These are phyloP conservation scores for Daphoenositta chrysoptera DNA, from an alignment of 2,113 vertebrate species.

Conservation along the genomic window DNA sequence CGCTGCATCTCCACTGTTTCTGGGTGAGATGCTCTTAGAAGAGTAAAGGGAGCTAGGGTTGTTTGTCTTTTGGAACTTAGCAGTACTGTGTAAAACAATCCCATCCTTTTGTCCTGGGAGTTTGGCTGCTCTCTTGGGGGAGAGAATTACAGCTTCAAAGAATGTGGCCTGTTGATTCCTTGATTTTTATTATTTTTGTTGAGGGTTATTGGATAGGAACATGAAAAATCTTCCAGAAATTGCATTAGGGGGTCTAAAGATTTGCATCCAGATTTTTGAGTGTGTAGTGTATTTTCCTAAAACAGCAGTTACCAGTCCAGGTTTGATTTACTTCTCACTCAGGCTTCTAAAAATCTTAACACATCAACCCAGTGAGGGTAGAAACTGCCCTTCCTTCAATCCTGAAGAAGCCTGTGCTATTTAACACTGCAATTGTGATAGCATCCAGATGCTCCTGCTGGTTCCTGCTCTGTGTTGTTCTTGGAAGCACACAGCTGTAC, in stretches of 20 bases:
- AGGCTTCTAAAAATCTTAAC: neutral
- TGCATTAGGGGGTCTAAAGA: neutral
- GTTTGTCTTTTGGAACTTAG: slow-evolving; percentile 66
- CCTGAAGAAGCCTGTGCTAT: neutral
- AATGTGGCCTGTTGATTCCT: neutral
- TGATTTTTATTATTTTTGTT: neutral
- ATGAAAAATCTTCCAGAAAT: neutral
- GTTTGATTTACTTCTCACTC: neutral
- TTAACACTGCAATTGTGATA: neutral
- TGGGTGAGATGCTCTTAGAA: neutral
- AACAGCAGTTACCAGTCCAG: neutral
- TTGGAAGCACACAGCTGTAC: neutral
- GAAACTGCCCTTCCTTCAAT: accelerated
- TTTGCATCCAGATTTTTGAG: neutral
- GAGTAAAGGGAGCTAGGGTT: neutral
- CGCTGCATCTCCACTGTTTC: accelerated
- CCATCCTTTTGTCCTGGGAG: neutral
- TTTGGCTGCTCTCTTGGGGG: neutral
- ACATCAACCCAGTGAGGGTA: too few relatives aligned
- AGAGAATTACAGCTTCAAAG: neutral
- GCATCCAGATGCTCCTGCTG: neutral
- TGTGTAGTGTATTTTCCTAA: neutral
- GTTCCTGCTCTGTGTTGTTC: neutral
- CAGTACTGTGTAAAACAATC: slow-evolving; percentile 63
- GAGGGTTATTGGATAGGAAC: neutral